Base-by-base conservation (phyloP, 2,797 vertebrate genomes). In the Mus spretus region DNA sequence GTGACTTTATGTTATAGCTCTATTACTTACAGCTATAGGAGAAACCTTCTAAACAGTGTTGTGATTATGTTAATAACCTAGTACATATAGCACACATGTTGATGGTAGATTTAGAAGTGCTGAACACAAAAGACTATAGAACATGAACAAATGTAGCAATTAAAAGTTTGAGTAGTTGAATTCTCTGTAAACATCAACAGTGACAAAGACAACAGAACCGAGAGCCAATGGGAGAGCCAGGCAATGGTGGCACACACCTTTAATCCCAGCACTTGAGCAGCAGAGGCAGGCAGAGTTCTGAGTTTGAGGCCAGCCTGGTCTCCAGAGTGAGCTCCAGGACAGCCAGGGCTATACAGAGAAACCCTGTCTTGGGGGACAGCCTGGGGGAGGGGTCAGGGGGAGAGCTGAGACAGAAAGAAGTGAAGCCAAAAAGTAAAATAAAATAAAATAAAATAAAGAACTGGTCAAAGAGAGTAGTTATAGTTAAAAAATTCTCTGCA, bases 111-210 rank as follows among this genome's bases (percentile, higher is more conserved):
- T 86, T 87, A 75, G 90, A 96, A 89, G 61, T 65, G 31, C n/a
- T 94, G 31, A 95, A 89, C 1, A 47, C 28, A 17, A 82, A 13
- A 75, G 94, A 93, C 83, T 57, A 74, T 89, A 59, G 88, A 95
- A 84, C n/a, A 26, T 59, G 2, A 34, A 92, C 31, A 92, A 85
- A 94, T 24, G n/a, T 1, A 95, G 22, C 15, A 67, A 84, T 13
- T 94, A 67, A 96, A 88, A 95, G 90, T 88, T 57, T 95, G 26
- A 92, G 79, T 47, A 80, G 55, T 4, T 24, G n/a, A 72, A 59
- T 75, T 78, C 65, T 91, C 19, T 70, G 55, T 47, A 26, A 31
- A 31, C 55, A 88, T 2, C 53, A 61, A 61, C n/a, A 81, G 6
- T 47, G 47, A 92, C 59, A 31, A 88, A 79, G 90, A 24, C 55